A percentile compares a stretch with the other conserved stretches of the same genome.
phyloP scores from a whole-genome alignment of 2,113 vertebrate genomes.

The Erpornis zantholeuca region DNA sequence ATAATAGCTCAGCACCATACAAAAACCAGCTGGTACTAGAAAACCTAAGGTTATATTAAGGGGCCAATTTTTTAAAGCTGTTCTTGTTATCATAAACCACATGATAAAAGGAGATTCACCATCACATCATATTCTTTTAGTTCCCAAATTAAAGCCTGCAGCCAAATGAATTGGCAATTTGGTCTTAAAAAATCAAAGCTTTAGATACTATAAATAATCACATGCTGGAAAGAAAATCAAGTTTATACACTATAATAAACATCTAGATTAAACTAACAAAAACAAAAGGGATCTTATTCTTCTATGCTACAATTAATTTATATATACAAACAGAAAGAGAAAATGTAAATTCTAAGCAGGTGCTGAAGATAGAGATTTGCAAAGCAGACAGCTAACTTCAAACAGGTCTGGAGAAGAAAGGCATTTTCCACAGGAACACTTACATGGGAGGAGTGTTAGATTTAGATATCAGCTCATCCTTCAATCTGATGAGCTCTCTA shows the following conservation, averaged over 20 bases:
- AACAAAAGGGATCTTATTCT: not conserved
- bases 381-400: conserved; percentile 37
- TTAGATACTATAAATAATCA: not conserved
- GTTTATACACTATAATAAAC: not conserved
- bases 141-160: not conserved
- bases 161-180: not conserved
- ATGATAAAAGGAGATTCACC: not conserved
- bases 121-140: not conserved
- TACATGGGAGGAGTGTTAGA: conserved; percentile 98
- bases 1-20: not conserved
- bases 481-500: conserved; percentile 93
- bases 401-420: conserved; percentile 44
- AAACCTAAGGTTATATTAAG: not conserved
- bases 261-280: not conserved
- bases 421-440: conserved; percentile 54
- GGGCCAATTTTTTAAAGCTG: not conserved
- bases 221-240: not conserved
- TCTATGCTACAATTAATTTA: not conserved
- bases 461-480: conserved; percentile 93
- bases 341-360: conserved; percentile 1
- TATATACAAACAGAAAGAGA: not conserved
- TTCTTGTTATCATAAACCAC: not conserved
- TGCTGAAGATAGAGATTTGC: conserved; percentile 7
- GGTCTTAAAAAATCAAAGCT: not conserved
- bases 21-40: not conserved